Evolutionary conservation across 2,888 invertebrate genomes (phyloP).

Genomic region (Oligia fasciuncula): DNA sequence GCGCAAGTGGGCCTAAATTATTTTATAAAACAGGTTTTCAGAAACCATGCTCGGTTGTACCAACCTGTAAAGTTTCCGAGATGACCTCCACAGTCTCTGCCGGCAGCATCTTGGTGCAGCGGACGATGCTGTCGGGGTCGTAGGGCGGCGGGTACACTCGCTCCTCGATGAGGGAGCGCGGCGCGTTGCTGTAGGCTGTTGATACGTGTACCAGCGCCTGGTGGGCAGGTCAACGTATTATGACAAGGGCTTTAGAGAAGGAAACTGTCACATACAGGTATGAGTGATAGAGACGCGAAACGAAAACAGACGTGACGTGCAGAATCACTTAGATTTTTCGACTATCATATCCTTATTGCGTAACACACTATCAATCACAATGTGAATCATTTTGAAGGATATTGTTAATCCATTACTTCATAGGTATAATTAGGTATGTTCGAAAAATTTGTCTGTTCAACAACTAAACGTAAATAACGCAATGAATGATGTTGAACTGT

Average conservation of each 20-base stretch:
- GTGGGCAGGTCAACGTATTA: background rate
- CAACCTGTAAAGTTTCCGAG: conserved; percentile 90
- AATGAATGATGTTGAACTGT: no score
- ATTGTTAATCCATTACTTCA: no score
- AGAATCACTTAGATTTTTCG: background rate
- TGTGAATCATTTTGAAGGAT: background rate
- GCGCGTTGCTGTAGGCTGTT: conserved; percentile 98
- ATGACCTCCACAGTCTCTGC: conserved; percentile 90
- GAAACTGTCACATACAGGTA: background rate
- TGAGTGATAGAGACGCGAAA: background rate
- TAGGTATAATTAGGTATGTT: no score
- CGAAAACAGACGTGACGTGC: background rate
- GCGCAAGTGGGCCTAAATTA: background rate
- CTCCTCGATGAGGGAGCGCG: conserved; percentile 94
- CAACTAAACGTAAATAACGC: no score
- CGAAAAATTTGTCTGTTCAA: no score
- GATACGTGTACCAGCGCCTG: conserved; percentile 97
- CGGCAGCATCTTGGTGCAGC: conserved; percentile 91
- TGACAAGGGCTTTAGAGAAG: background rate
- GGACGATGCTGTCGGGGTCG: conserved; percentile 91
- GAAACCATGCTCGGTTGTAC: conserved; percentile 15
- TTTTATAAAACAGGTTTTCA: no score
- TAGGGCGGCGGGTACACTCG: conserved; percentile 93
- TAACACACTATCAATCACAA: background rate
- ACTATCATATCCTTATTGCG: background rate